phyloP scores from a whole-genome alignment of 2,888 invertebrate genomes.

The Meghimatium bilineatum region DNA sequence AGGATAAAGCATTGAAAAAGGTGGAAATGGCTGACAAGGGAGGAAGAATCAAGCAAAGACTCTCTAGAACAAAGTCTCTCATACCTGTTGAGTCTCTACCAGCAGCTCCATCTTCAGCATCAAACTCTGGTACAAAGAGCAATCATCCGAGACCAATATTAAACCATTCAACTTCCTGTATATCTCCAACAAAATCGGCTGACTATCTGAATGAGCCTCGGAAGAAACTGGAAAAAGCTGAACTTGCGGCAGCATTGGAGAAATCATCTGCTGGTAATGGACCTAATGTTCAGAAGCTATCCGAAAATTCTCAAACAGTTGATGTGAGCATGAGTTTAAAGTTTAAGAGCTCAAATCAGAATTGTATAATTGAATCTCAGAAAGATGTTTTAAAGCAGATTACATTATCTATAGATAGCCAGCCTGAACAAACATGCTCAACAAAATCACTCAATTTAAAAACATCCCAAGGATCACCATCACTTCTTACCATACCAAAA shows the following conservation, averaged over 20 bases:
- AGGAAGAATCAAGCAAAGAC: conserved; percentile 35
- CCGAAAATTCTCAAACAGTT: not conserved
- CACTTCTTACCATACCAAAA: conserved; percentile 35
- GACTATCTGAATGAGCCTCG: conserved; percentile 52
- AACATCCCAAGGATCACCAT: conserved; percentile 35
- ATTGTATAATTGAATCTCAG: not conserved
- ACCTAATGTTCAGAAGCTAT: not conserved
- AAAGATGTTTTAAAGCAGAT: not conserved
- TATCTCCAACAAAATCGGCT: conserved; percentile 33
- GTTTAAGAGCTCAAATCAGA: not conserved
- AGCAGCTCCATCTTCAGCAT: not conserved
- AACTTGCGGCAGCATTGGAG: conserved; percentile 30
- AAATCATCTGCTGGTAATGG: not conserved
- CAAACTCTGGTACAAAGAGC: not conserved
- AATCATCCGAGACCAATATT: conserved; percentile 20
- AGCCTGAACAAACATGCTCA: conserved; percentile 30
- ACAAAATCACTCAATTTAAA: not conserved
- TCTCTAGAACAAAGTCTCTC: conserved; percentile 61
- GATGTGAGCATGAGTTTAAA: not conserved
- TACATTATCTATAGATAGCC: not conserved
- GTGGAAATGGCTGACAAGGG: conserved; percentile 72
- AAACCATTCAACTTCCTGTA: conserved; percentile 42
- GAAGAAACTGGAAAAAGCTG: conserved; percentile 50
- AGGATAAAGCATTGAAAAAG: conserved; percentile 77
- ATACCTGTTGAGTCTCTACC: conserved; percentile 52